These are phyloP conservation scores for Ameiurus melas DNA, from an alignment of 2,113 vertebrate species.

Conservation along the genomic window DNA sequence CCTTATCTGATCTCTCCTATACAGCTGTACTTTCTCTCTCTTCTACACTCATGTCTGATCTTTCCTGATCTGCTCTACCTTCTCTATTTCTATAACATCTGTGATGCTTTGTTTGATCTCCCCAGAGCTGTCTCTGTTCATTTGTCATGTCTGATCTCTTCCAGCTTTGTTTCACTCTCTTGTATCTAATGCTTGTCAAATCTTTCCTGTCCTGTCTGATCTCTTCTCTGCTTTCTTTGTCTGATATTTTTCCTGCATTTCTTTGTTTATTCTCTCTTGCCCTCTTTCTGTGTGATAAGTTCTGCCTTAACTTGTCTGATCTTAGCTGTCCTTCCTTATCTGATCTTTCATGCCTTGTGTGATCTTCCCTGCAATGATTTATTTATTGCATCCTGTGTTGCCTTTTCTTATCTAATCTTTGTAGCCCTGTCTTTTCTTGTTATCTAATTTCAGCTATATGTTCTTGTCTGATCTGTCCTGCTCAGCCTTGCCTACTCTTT, in stretches of 20 bases:
- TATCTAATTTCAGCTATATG: background rate
- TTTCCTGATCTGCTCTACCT: background rate
- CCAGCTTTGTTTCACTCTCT: background rate
- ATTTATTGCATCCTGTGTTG: background rate
- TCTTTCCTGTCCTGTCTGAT: background rate
- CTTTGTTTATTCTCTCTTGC: background rate
- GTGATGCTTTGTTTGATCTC: background rate
- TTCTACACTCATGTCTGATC: background rate
- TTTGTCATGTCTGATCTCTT: background rate
- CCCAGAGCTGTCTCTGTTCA: background rate
- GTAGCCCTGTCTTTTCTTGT: background rate
- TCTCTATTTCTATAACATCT: background rate
- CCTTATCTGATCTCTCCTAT: background rate
- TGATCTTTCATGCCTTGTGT: background rate
- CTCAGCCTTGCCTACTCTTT: background rate
- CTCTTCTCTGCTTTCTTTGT: background rate
- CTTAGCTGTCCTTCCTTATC: conserved; percentile 7
- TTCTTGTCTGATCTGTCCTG: conserved; percentile 1
- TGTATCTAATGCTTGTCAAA: background rate
- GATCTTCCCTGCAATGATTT: background rate
- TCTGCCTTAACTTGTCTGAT: background rate
- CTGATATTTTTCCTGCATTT: background rate
- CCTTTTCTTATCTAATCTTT: background rate
- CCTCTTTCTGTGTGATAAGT: background rate
- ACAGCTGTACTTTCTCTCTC: no score